Base-by-base conservation (phyloP, 1,140 invertebrate species). In the Laupala kohalensis region DNA sequence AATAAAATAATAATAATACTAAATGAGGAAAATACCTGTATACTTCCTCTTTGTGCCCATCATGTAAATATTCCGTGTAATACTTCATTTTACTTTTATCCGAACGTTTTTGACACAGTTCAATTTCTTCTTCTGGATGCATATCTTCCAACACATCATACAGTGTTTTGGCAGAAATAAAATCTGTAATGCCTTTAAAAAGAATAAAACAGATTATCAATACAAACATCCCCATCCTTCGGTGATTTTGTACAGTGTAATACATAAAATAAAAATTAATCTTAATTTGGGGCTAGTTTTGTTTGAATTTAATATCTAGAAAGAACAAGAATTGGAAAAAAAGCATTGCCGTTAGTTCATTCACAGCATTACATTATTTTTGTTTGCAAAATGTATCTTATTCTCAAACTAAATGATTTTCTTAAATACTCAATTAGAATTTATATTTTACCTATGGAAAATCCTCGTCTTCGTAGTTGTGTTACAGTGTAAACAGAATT, bases 401-500 rank as follows among this genome's bases (percentile, higher is more conserved):
- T n/a, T n/a, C n/a, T n/a, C n/a, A n/a, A n/a, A n/a, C n/a, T n/a
- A n/a, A n/a, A n/a, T n/a, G n/a, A n/a, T n/a, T n/a, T 53, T 53
- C 37, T 13, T 25, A 27, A 6, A 5, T 12, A 26, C 25, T 19
- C 19, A 23, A 12, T 12, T 26, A 27, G 25, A 23, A 27, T 64
- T 71, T 26, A 37, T 30, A 27, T 80, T 80, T 82, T 79, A 88
- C 89, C 86, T 73, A 95, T 91, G 72, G 85, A 83, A 77, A 89
- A 93, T 73, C 91, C 91, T 76, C 88, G 86, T 68, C 93, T 89
- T n/a, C 86, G 82, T 53, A 95, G 79, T 76, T 87, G 85, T 0
- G 90, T 90, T 5, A 95, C 90, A 0, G 91, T 92, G 71, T 87
- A 89, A 53, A 95, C 88, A 0, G 92, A 93, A 78, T 94, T 94